Percentiles rank a stretch among this genome's conserved stretches.
Evolutionary conservation across 2,888 invertebrate species (phyloP).

Genomic region (Alentia gelatinosa): DNA sequence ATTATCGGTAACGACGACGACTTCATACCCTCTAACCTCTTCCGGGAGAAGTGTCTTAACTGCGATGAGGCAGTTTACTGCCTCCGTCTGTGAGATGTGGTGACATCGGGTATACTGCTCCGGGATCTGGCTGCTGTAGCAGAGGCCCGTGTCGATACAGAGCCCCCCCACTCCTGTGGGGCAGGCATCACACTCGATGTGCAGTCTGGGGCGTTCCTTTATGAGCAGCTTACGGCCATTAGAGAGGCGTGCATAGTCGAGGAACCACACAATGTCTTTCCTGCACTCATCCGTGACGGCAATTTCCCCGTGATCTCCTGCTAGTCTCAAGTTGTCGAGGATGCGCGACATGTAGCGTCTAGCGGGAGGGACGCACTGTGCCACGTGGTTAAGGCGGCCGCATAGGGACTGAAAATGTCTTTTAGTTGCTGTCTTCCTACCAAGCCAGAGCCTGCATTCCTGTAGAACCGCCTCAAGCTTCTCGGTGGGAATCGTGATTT

Average conservation of each 20-base stretch:
- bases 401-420: neutral
- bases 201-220: too few relatives aligned
- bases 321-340: neutral
- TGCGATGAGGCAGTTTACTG: too few relatives aligned
- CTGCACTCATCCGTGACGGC: neutral
- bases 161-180: too few relatives aligned
- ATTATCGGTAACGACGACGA: too few relatives aligned
- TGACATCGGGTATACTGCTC: too few relatives aligned
- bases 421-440: neutral
- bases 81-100: too few relatives aligned
- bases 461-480: neutral
- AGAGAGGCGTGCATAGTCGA: neutral
- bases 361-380: neutral
- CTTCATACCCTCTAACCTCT: too few relatives aligned
- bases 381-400: neutral
- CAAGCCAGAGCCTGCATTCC: neutral
- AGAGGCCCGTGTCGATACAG: too few relatives aligned
- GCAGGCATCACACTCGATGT: too few relatives aligned
- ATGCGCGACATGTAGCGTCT: neutral
- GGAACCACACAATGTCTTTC: neutral
- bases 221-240: too few relatives aligned
- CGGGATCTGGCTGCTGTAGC: too few relatives aligned
- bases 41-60: too few relatives aligned
- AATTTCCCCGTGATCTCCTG: neutral
- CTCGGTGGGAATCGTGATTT: neutral